These are phyloP conservation scores for Momotus momota DNA, from an alignment of 2,797 vertebrate species.

Conservation along the genomic window DNA sequence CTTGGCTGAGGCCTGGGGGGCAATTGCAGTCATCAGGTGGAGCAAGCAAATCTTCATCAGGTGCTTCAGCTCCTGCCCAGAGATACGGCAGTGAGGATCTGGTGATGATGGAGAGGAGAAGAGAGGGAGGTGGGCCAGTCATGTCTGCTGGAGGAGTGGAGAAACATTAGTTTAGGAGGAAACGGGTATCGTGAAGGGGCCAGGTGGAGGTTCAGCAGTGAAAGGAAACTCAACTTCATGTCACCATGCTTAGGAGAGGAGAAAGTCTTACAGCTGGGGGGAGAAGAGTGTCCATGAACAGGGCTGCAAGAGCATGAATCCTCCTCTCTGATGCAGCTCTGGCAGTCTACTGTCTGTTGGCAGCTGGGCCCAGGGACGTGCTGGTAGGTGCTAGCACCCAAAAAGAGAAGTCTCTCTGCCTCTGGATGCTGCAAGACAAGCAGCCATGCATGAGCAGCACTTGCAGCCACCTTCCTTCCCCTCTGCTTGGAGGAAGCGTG, in stretches of 20 bases:
- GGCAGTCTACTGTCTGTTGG: neutral
- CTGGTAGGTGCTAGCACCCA: neutral
- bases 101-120: neutral
- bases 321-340: neutral
- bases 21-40: neutral
- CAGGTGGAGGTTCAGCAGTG: neutral
- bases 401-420: neutral
- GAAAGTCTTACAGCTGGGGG: neutral
- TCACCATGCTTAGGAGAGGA: neutral
- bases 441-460: fast-evolving
- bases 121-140: neutral
- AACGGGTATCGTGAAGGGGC: neutral
- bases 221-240: neutral
- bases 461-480: neutral
- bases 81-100: fast-evolving
- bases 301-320: neutral
- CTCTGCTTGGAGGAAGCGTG: neutral
- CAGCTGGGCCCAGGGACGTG: neutral
- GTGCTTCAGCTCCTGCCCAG: neutral
- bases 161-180: neutral
- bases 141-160: neutral
- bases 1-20: neutral
- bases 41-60: neutral
- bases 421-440: neutral
- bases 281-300: neutral